Conservation (phyloP, 2,113 vertebrate species). For the Thunnus thynnus region DNA sequence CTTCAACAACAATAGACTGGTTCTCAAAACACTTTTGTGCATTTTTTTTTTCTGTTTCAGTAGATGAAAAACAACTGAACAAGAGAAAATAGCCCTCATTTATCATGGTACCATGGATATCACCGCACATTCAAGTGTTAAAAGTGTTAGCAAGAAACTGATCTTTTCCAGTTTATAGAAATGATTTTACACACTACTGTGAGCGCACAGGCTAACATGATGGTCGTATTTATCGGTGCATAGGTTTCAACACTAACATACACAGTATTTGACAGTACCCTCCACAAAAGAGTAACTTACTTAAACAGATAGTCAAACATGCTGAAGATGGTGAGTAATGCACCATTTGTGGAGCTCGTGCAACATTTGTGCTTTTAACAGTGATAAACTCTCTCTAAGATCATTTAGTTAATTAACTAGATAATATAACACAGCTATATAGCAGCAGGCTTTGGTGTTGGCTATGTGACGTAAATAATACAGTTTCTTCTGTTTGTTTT, state of each 20-base stretch:
- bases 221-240: slow-evolving; percentile 1
- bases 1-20: slow-evolving; percentile 52
- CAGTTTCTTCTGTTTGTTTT: slow-evolving; percentile 10
- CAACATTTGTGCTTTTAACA: slow-evolving; percentile 35
- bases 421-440: slow-evolving; percentile 17
- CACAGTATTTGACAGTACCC: slow-evolving; percentile 10
- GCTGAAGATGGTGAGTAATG: slow-evolving; percentile 7
- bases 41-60: slow-evolving; percentile 36
- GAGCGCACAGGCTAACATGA: slow-evolving; percentile 2
- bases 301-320: slow-evolving; percentile 3
- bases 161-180: slow-evolving; percentile 7
- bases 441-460: slow-evolving; percentile 20
- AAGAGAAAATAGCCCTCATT: slow-evolving; percentile 72
- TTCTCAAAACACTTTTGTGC: slow-evolving; percentile 61
- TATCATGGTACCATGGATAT: slow-evolving; percentile 64
- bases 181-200: slow-evolving; percentile 23
- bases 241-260: slow-evolving; percentile 60
- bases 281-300: not conserved
- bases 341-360: slow-evolving; percentile 11
- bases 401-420: slow-evolving; percentile 17
- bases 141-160: not conserved
- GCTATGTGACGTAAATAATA: slow-evolving; percentile 30
- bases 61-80: slow-evolving; percentile 44
- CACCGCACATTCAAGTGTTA: slow-evolving; percentile 57
- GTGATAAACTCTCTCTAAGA: slow-evolving; percentile 26